These are phyloP conservation scores for Nerophis ophidion DNA, from an alignment of 2,113 vertebrate species.

Conservation along the genomic window DNA sequence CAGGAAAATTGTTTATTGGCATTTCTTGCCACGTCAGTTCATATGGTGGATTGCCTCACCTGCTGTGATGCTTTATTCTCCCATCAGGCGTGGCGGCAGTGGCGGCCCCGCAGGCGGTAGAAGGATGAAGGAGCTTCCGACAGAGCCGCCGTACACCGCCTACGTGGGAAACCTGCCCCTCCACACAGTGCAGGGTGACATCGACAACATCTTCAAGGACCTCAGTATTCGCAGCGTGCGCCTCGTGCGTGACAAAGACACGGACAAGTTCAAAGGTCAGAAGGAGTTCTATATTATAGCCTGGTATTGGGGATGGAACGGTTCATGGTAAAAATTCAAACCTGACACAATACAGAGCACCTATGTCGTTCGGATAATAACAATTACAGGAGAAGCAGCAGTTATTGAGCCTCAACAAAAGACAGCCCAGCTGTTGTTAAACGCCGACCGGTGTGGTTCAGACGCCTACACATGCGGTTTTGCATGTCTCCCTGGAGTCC, in stretches of 20 bases:
- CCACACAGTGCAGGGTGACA: conserved; percentile 96
- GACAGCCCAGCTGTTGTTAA: no score
- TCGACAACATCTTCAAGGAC: conserved; percentile 96
- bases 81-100: conserved; percentile 71
- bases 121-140: conserved; percentile 92
- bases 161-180: conserved; percentile 96
- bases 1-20: no score
- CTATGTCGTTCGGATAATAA: no score
- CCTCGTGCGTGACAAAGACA: conserved; percentile 97
- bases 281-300: no score
- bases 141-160: conserved; percentile 95
- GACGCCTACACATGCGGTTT: no score
- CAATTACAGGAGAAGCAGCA: no score
- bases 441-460: no score
- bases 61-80: conserved; percentile 3
- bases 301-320: no score
- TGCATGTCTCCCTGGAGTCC: no score
- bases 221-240: conserved; percentile 89
- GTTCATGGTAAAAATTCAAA: no score
- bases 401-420: no score
- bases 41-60: neutral
- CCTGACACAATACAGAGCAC: no score
- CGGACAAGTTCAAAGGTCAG: conserved; percentile 98
- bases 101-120: conserved; percentile 75
- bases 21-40: neutral